Evolutionary conservation across 2,888 invertebrate species (phyloP).

Genomic region (Dioctria rufipes): DNA sequence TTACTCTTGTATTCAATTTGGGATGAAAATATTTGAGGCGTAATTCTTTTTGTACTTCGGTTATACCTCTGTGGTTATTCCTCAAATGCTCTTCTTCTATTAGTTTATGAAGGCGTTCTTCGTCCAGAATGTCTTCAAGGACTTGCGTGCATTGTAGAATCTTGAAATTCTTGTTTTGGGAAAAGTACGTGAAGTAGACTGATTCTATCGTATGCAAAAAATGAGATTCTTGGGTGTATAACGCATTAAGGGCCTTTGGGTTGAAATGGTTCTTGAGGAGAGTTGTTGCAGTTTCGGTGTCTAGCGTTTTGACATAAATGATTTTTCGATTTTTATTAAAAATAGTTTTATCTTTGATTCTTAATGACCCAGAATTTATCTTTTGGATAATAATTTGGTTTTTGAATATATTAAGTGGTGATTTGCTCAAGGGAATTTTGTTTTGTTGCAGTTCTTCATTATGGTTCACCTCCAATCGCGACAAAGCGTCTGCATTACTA

Average conservation of each 20-base stretch:
- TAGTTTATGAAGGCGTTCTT: neutral
- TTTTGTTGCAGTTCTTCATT: neutral
- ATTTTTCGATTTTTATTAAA: constrained; percentile 44
- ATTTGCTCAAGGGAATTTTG: neutral
- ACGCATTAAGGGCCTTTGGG: constrained; percentile 48
- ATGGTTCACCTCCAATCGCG: neutral
- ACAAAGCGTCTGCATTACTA: too few relatives aligned
- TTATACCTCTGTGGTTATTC: constrained; percentile 55
- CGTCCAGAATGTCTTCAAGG: constrained; percentile 14
- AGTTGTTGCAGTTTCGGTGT: constrained; percentile 28
- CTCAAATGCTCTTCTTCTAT: constrained; percentile 27
- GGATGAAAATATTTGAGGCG: constrained; percentile 11
- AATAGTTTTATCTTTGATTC: constrained; percentile 40
- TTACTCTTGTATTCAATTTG: constrained; percentile 3
- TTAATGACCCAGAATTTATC: neutral
- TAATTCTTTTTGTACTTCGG: constrained; percentile 5
- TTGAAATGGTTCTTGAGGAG: constrained; percentile 55
- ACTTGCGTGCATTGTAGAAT: neutral
- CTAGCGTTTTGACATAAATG: constrained; percentile 43
- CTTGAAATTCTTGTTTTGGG: constrained; percentile 17
- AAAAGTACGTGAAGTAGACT: neutral
- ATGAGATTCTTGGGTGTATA: neutral
- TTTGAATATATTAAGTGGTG: neutral
- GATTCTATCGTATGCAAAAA: too few relatives aligned
- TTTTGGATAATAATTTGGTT: neutral